These are phyloP conservation scores for Aldrovandia affinis DNA, from an alignment of 2,797 vertebrate species.

Conservation along the genomic window DNA sequence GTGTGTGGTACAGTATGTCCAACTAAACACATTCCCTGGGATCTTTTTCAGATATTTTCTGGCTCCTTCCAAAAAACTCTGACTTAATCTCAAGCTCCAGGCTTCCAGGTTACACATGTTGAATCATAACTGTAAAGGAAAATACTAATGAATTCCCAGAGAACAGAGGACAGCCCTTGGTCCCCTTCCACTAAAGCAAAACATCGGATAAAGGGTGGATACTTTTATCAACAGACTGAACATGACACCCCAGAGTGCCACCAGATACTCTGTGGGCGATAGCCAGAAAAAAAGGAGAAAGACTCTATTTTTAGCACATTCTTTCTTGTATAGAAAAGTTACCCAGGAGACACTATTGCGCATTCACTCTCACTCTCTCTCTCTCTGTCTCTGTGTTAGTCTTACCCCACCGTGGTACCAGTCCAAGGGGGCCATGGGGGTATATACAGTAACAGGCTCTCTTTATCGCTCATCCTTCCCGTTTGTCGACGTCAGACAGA, in stretches of 20 bases:
- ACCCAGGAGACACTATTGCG: slow-evolving; percentile 61
- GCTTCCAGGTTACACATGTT: background rate
- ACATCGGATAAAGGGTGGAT: background rate
- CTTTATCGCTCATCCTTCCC: slow-evolving; percentile 61
- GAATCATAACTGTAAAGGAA: background rate
- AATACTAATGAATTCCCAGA: background rate
- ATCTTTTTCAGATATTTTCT: background rate
- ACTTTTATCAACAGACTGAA: slow-evolving; percentile 17
- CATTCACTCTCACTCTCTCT: slow-evolving; percentile 62
- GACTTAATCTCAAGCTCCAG: background rate
- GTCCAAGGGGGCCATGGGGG: slow-evolving; percentile 18
- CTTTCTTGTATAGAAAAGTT: slow-evolving; percentile 61
- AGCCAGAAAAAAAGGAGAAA: background rate
- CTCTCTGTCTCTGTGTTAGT: slow-evolving; percentile 35
- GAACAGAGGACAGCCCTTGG: background rate
- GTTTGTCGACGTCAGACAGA: slow-evolving; percentile 69
- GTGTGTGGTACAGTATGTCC: background rate
- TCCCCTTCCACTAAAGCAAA: background rate
- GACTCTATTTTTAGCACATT: slow-evolving; percentile 70
- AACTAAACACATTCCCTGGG: background rate
- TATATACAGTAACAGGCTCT: slow-evolving; percentile 60
- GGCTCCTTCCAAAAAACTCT: background rate
- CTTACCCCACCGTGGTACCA: slow-evolving; percentile 38
- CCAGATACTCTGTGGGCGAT: slow-evolving; percentile 7
- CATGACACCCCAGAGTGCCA: background rate